Percentiles rank a stretch among this genome's conserved stretches.
Conservation (phyloP, 2,888 invertebrate genomes). For the Lysandra bellargus region DNA sequence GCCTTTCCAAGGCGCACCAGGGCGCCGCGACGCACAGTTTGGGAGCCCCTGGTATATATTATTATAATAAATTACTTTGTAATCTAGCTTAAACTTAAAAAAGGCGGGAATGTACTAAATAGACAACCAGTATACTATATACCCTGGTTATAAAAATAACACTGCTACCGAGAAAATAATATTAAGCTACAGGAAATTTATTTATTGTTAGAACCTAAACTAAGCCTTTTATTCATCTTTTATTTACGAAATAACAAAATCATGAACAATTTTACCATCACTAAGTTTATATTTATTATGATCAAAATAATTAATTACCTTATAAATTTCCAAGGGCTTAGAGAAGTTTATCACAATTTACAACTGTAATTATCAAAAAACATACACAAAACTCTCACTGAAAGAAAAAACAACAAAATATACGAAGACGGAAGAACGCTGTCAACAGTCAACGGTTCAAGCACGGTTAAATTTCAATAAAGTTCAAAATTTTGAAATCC, state of each 20-base stretch:
- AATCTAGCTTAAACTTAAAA: not conserved
- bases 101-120: not conserved
- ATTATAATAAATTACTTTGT: not conserved
- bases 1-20: too few relatives aligned
- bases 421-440: too few relatives aligned
- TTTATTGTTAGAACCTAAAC: not conserved
- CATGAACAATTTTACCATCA: not conserved
- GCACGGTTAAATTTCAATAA: too few relatives aligned
- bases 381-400: too few relatives aligned
- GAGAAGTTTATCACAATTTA: too few relatives aligned
- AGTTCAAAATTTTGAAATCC: too few relatives aligned
- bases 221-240: not conserved
- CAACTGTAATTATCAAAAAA: too few relatives aligned
- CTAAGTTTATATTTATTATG: not conserved
- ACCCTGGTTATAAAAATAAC: not conserved
- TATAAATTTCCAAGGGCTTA: not conserved
- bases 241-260: not conserved
- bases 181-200: not conserved
- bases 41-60: too few relatives aligned
- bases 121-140: not conserved
- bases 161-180: not conserved
- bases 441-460: too few relatives aligned
- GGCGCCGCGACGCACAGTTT: too few relatives aligned
- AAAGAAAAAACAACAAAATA: too few relatives aligned
- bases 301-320: not conserved